Conservation (phyloP, 2,113 vertebrate species). For the Ardeotis arabs region DNA sequence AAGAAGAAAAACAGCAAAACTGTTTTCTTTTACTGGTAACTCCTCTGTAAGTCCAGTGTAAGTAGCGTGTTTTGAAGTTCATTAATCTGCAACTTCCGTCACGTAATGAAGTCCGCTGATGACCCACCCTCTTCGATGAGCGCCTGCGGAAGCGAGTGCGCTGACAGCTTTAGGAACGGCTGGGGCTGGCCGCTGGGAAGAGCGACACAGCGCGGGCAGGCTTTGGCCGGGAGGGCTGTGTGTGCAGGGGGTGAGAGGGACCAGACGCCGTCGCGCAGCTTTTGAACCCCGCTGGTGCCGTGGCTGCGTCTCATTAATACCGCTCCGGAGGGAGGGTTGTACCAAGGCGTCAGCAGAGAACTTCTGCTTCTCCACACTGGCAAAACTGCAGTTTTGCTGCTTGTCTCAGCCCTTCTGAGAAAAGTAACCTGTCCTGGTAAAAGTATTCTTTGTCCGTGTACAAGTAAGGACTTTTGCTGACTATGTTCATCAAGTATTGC, state of each 20-base stretch:
- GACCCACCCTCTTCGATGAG: neutral
- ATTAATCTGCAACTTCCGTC: neutral
- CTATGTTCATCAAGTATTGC: accelerated
- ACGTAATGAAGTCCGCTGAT: neutral
- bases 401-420: neutral
- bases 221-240: neutral
- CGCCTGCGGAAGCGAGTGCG: neutral
- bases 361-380: neutral
- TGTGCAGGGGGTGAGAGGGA: neutral
- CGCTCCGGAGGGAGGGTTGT: neutral
- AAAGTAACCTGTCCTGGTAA: neutral
- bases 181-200: neutral
- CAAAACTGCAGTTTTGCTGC: neutral
- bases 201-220: neutral
- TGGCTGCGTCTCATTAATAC: neutral
- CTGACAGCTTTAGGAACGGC: neutral
- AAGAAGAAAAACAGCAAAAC: no score
- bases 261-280: neutral
- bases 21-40: neutral
- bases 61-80: neutral
- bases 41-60: neutral
- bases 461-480: neutral
- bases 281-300: neutral
- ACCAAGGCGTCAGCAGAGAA: neutral
- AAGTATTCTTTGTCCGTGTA: neutral